Conservation (phyloP, 1,140 invertebrate species). For the Brachionus rubens region DNA sequence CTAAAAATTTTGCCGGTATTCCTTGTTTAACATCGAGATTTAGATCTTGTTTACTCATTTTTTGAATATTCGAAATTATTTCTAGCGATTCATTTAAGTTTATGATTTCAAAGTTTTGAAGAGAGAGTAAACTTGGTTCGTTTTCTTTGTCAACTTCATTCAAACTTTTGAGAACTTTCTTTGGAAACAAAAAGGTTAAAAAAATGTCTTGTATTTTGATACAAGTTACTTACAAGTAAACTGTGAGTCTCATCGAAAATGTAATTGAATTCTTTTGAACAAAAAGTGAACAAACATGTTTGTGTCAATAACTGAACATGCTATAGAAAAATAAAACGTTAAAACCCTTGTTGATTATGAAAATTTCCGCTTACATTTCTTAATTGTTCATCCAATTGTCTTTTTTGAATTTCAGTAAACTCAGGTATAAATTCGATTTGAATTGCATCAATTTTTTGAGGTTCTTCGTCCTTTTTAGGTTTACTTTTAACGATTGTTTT, state of each 20-base stretch:
- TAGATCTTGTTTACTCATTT: neutral
- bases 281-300: conserved; percentile 7
- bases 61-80: neutral
- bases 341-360: neutral
- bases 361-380: conserved; percentile 6
- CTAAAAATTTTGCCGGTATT: conserved; percentile 31
- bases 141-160: neutral
- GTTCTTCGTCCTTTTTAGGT: neutral
- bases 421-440: conserved; percentile 14
- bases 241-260: neutral
- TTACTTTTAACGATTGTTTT: conserved; percentile 2
- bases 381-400: conserved; percentile 36
- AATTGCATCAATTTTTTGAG: neutral
- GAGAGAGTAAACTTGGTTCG: neutral
- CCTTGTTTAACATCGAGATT: conserved; percentile 15
- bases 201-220: too few relatives aligned
- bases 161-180: neutral
- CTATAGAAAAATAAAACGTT: neutral
- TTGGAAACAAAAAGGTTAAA: too few relatives aligned
- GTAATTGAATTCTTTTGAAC: conserved; percentile 9
- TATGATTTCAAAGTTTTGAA: neutral
- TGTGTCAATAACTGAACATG: conserved; percentile 39
- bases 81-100: conserved; percentile 33
- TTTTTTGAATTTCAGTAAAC: neutral
- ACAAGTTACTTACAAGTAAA: neutral